These are phyloP conservation scores for Drosophila cyrtoloma DNA, from an alignment of 2,888 invertebrate species.

Conservation along the genomic window DNA sequence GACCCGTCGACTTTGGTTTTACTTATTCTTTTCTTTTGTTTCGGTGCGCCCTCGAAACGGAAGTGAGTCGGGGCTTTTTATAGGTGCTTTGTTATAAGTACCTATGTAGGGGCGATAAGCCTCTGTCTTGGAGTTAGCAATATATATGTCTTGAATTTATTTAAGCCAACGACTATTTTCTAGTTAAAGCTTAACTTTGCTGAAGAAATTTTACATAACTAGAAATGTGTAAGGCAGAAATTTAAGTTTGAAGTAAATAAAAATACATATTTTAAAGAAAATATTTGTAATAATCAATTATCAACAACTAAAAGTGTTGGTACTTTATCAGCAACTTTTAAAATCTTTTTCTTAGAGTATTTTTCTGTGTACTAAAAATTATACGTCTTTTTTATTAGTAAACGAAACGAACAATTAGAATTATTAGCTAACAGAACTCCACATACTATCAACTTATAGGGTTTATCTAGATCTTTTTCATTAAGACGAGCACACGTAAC, in stretches of 20 bases:
- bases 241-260: too few relatives aligned
- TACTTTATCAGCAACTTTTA: not conserved
- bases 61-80: conserved; percentile 70
- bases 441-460: not conserved
- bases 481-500: conserved; percentile 32
- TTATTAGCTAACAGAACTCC: not conserved
- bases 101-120: conserved; percentile 34
- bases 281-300: not conserved
- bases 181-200: not conserved
- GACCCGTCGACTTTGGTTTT: conserved; percentile 40
- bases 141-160: not conserved
- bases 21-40: conserved; percentile 6
- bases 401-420: not conserved
- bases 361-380: not conserved
- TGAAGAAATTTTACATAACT: not conserved
- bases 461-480: not conserved
- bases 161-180: not conserved
- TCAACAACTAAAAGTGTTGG: not conserved
- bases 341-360: not conserved
- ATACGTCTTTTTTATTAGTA: not conserved
- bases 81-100: conserved; percentile 41
- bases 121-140: conserved; percentile 47
- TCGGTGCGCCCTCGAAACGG: conserved; percentile 49
- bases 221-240: too few relatives aligned
- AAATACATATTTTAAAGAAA: not conserved